Conservation (phyloP, 1,140 invertebrate genomes). For the Holotrichia oblita region DNA sequence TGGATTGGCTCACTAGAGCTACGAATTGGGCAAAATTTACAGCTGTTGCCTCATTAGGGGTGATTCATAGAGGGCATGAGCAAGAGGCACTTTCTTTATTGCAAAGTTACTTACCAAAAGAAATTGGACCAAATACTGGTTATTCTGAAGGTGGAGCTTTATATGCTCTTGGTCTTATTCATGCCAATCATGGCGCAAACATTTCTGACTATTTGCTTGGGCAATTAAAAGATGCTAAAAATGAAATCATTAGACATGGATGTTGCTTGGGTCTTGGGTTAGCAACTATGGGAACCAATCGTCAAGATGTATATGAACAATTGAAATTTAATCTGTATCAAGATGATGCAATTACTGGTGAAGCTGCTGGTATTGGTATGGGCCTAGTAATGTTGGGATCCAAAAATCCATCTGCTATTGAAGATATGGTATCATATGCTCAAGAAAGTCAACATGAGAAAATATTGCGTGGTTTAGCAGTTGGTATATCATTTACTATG, state of each 20-base stretch:
- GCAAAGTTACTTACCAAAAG: slow-evolving; percentile 97
- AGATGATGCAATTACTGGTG: slow-evolving; percentile 97
- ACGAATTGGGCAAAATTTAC: slow-evolving; percentile 99
- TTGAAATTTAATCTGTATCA: slow-evolving; percentile 96
- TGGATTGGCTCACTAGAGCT: slow-evolving; percentile 97
- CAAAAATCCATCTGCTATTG: slow-evolving; percentile 84
- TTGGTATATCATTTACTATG: slow-evolving; percentile 95
- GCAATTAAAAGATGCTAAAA: slow-evolving; percentile 92
- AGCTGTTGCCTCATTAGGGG: slow-evolving; percentile 96
- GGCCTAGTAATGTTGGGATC: slow-evolving; percentile 98
- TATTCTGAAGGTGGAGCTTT: slow-evolving; percentile 98
- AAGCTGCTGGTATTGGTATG: slow-evolving; percentile 97
- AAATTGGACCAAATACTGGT: slow-evolving; percentile 90
- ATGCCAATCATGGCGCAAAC: slow-evolving; percentile 95
- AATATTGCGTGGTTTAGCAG: slow-evolving; percentile 92
- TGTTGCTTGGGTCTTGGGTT: slow-evolving; percentile 95
- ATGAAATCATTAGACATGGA: slow-evolving; percentile 93
- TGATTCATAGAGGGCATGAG: slow-evolving; percentile 95
- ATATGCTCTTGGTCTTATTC: slow-evolving; percentile 96
- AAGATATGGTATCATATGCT: slow-evolving; percentile 88
- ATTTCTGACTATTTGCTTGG: slow-evolving; percentile 95
- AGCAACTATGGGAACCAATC: slow-evolving; percentile 95
- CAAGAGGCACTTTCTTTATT: slow-evolving; percentile 82
- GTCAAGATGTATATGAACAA: slow-evolving; percentile 93
- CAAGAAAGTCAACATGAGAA: slow-evolving; percentile 96